These are phyloP conservation scores for Saguinus midas DNA, from an alignment of 2,113 vertebrate species.

Conservation along the genomic window DNA sequence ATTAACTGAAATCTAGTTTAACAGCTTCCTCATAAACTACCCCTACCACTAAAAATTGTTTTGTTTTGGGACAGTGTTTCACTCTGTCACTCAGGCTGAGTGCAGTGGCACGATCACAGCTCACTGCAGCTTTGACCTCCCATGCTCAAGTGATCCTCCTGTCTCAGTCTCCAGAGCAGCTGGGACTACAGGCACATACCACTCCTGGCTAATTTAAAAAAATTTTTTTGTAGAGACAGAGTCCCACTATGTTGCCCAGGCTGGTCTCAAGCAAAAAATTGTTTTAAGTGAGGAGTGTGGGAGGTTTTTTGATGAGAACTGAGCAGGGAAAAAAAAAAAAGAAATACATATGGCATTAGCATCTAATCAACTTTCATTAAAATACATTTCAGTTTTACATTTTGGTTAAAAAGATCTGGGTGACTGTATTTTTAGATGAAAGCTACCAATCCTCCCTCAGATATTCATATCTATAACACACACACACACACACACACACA, in stretches of 20 bases:
- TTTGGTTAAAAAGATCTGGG: slow-evolving; percentile 18
- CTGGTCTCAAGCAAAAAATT: neutral
- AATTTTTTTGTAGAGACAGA: neutral
- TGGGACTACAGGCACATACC: neutral
- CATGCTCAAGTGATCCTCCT: neutral
- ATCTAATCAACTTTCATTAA: neutral
- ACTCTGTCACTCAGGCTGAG: neutral
- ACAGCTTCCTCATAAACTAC: neutral
- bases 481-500: neutral
- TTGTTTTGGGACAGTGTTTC: neutral
- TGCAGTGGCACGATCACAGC: neutral
- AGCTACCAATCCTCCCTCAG: neutral
- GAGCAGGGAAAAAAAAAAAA: neutral
- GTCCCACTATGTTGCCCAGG: neutral
- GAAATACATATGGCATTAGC: neutral
- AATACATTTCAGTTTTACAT: neutral
- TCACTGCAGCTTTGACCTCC: neutral
- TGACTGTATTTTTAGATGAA: slow-evolving; percentile 1
- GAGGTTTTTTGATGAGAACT: neutral
- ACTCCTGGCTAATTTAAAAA: neutral
- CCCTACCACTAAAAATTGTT: neutral
- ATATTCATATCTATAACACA: neutral
- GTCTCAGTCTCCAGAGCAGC: neutral
- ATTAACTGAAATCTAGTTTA: slow-evolving; percentile 25
- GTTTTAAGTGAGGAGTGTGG: neutral